A percentile compares a stretch with the other conserved stretches of the same genome.
These are phyloP conservation scores for Alethe castanea DNA, from an alignment of 2,113 vertebrate species.

Conservation along the genomic window DNA sequence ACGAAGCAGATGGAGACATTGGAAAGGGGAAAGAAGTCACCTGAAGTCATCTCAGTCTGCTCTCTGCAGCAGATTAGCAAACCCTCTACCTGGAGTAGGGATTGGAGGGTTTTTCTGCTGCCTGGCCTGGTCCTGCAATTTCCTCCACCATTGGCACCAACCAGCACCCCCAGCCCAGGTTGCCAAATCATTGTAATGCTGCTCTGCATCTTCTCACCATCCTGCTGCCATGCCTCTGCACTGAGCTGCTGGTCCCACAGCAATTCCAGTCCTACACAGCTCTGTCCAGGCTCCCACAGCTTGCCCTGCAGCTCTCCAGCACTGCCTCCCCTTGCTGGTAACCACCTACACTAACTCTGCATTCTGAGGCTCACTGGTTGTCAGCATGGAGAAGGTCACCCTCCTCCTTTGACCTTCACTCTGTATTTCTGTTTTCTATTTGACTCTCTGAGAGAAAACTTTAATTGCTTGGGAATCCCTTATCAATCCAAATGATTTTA, in stretches of 20 bases:
- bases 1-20: not conserved
- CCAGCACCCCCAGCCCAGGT: not conserved
- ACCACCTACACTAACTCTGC: not conserved
- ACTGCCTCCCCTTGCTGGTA: not conserved
- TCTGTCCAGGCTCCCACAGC: not conserved
- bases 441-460: not conserved
- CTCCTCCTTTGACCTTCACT: slow-evolving; percentile 17
- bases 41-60: not conserved
- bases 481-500: slow-evolving; percentile 57
- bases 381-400: not conserved
- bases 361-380: not conserved
- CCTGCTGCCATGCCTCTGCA: not conserved
- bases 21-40: not conserved
- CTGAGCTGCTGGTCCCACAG: not conserved
- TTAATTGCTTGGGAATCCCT: slow-evolving; percentile 54
- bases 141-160: not conserved
- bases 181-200: not conserved
- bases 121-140: not conserved
- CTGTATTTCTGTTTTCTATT: not conserved
- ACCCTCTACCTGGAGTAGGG: not conserved
- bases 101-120: not conserved
- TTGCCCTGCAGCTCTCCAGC: not conserved
- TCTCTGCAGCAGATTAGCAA: not conserved
- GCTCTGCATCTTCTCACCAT: not conserved
- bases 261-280: not conserved